Evolutionary conservation across 2,797 vertebrate species (phyloP).

Genomic region (Scarus forsteni): DNA sequence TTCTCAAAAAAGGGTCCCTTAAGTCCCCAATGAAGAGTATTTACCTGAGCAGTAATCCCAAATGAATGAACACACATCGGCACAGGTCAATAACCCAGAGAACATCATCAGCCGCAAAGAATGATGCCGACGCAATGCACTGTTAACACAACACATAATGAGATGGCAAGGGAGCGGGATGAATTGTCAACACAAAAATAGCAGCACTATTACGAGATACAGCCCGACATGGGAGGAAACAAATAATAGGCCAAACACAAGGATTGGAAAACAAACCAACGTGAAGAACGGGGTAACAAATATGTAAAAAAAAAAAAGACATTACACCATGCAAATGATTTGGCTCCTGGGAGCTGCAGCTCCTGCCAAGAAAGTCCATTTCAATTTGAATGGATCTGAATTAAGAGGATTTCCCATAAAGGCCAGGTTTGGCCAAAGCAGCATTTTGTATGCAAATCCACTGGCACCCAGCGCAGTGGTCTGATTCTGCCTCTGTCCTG

Average conservation of each 20-base stretch:
- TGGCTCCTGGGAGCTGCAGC: constrained; percentile 77
- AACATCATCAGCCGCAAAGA: constrained; percentile 71
- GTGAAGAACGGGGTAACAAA: constrained; percentile 47
- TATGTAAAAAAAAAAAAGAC: constrained; percentile 56
- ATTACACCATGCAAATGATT: constrained; percentile 84
- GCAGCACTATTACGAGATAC: constrained; percentile 76
- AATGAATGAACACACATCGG: constrained; percentile 59
- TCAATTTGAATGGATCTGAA: constrained; percentile 86
- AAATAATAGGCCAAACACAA: constrained; percentile 76
- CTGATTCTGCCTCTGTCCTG: constrained; percentile 70
- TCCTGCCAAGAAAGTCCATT: constrained; percentile 85
- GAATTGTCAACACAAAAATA: constrained; percentile 81
- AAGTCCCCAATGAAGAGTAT: constrained; percentile 58
- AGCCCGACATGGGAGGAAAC: constrained; percentile 70
- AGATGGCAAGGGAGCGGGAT: constrained; percentile 74
- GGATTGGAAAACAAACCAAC: constrained; percentile 75
- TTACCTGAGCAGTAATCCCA: constrained; percentile 74
- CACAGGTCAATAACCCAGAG: constrained; percentile 79
- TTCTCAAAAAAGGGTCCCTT: constrained; percentile 30
- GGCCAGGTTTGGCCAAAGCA: constrained; percentile 81
- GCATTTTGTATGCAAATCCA: constrained; percentile 84
- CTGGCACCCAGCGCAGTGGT: constrained; percentile 66
- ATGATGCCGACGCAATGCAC: constrained; percentile 53
- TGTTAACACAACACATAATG: constrained; percentile 79
- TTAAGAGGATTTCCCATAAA: constrained; percentile 87